Conservation (phyloP, 2,113 vertebrate genomes). For the Eurystomus gularis region DNA sequence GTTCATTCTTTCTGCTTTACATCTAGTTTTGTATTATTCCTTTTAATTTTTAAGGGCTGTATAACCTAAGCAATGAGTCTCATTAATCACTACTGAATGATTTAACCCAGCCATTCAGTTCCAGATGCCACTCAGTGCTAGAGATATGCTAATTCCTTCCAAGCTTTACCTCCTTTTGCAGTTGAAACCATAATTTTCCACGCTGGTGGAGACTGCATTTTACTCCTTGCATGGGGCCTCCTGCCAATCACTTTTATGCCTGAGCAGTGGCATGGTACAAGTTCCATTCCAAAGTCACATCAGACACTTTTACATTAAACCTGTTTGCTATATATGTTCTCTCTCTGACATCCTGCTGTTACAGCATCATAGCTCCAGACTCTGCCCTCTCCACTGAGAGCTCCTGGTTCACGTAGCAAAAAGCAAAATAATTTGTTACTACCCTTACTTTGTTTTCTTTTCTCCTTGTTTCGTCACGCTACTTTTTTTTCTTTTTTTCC, state of each 20-base stretch:
- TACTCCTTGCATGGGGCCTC: background rate
- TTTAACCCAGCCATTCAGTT: constrained; percentile 25
- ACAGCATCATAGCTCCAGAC: background rate
- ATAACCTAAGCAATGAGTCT: constrained; percentile 8
- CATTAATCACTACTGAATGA: constrained; percentile 34
- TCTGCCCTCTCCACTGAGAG: background rate
- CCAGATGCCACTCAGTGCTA: constrained; percentile 15
- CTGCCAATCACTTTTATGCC: constrained; percentile 11
- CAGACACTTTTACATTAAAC: background rate
- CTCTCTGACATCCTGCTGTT: background rate
- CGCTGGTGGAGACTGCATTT: background rate
- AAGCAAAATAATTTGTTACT: background rate
- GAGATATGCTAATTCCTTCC: constrained; percentile 26
- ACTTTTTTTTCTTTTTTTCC: background rate
- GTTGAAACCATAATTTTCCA: constrained; percentile 41
- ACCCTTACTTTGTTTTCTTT: background rate
- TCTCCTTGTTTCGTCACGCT: background rate
- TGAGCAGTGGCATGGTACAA: background rate
- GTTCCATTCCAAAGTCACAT: background rate
- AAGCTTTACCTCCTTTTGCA: constrained; percentile 15
- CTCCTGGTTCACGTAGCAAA: background rate
- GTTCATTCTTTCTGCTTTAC: background rate
- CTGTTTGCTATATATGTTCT: background rate
- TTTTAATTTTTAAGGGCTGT: constrained; percentile 30
- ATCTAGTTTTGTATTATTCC: background rate